These are phyloP conservation scores for Agonopterix subpropinquella DNA, from an alignment of 2,888 invertebrate genomes.

Conservation along the genomic window DNA sequence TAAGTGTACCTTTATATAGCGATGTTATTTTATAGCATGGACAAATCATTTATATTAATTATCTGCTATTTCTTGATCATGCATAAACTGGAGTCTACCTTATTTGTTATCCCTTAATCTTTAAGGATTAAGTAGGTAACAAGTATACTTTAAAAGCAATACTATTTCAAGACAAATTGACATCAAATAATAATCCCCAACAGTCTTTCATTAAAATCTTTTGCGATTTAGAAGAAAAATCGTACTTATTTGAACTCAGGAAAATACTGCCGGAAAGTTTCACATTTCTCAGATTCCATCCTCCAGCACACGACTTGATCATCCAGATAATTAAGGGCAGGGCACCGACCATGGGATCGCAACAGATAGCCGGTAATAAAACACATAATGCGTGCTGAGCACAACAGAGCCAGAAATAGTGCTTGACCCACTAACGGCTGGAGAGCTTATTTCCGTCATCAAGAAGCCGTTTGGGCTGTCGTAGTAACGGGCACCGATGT, in stretches of 20 bases:
- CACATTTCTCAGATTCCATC: neutral
- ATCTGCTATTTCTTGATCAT: too few species aligned
- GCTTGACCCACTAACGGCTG: slow-evolving; percentile 71
- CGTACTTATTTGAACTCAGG: too few species aligned
- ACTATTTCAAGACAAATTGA: too few species aligned
- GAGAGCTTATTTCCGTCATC: slow-evolving; percentile 72
- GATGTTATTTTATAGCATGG: neutral
- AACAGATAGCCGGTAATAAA: slow-evolving; percentile 32
- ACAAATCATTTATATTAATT: neutral
- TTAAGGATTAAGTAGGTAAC: too few species aligned
- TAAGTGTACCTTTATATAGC: slow-evolving; percentile 15
- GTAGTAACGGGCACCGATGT: slow-evolving; percentile 34
- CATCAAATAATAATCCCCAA: too few species aligned
- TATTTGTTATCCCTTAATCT: too few species aligned
- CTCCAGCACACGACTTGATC: slow-evolving; percentile 13
- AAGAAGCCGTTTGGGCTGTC: slow-evolving; percentile 40
- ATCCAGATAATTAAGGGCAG: slow-evolving; percentile 37
- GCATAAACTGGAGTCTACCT: too few species aligned
- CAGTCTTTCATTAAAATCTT: too few species aligned
- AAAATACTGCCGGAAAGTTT: too few species aligned
- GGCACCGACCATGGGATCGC: slow-evolving; percentile 17
- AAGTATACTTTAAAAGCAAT: too few species aligned
- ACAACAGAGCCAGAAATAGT: slow-evolving; percentile 69
- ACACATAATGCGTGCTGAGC: slow-evolving; percentile 52
- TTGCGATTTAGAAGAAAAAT: too few species aligned